Evolutionary conservation across 53 echinoderm and acorn worm genomes (phyloP).

Genomic region (Glandiceps talaboti): DNA sequence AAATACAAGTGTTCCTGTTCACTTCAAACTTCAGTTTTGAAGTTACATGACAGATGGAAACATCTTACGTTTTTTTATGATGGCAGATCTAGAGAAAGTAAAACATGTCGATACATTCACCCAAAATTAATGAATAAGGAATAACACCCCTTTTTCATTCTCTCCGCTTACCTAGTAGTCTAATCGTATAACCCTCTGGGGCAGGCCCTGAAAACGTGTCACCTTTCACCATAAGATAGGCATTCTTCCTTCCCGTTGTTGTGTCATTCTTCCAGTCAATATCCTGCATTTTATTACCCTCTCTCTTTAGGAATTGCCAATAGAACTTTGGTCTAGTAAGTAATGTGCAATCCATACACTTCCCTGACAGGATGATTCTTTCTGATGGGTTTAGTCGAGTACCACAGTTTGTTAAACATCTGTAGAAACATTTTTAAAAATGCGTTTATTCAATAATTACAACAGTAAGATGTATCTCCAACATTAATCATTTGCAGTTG

Average conservation of each 20-base stretch:
- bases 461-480: too few species aligned
- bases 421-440: too few species aligned
- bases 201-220: slow-evolving; percentile 21
- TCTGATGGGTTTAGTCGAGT: slow-evolving; percentile 62
- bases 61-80: too few species aligned
- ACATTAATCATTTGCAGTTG: too few species aligned
- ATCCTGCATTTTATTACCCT: slow-evolving; percentile 10
- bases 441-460: too few species aligned
- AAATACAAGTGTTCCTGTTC: too few species aligned
- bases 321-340: slow-evolving; percentile 30
- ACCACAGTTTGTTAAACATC: slow-evolving; percentile 72
- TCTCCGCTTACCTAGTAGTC: slow-evolving; percentile 31
- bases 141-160: too few species aligned
- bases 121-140: too few species aligned
- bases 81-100: too few species aligned
- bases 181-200: slow-evolving; percentile 23
- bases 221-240: slow-evolving; percentile 49
- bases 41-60: too few species aligned
- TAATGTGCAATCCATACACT: slow-evolving; percentile 59
- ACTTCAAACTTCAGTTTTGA: too few species aligned
- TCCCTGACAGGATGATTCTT: slow-evolving; percentile 45
- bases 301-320: slow-evolving; percentile 29
- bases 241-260: slow-evolving; percentile 33
- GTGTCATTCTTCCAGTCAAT: slow-evolving; percentile 50
- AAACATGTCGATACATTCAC: too few species aligned